Conservation (phyloP, 2,888 invertebrate species). For the Hirtodrosophila trivittata region DNA sequence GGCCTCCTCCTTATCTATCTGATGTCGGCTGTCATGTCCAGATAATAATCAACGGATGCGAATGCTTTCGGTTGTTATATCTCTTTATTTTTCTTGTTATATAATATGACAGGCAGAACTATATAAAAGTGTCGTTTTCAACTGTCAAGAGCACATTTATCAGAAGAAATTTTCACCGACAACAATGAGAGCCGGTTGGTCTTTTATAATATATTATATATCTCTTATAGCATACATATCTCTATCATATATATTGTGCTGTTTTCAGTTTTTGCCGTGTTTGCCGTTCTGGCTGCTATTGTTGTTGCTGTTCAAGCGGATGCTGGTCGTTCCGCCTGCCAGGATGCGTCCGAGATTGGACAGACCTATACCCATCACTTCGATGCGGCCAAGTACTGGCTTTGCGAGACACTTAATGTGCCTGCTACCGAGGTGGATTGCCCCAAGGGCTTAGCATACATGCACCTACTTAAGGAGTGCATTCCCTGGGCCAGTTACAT, state of each 20-base stretch:
- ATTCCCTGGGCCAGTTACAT: slow-evolving; percentile 81
- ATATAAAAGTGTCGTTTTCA: slow-evolving; percentile 41
- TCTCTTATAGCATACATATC: not conserved
- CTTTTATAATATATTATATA: not conserved
- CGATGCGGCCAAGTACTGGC: slow-evolving; percentile 82
- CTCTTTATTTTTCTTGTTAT: slow-evolving; percentile 34
- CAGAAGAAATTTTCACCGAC: slow-evolving; percentile 39
- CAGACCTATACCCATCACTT: slow-evolving; percentile 78
- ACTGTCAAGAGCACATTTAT: slow-evolving; percentile 27
- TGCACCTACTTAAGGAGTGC: slow-evolving; percentile 79
- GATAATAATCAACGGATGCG: slow-evolving; percentile 61
- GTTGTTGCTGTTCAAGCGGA: slow-evolving; percentile 49
- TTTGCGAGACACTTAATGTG: slow-evolving; percentile 66
- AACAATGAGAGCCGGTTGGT: slow-evolving; percentile 67
- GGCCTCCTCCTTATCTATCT: slow-evolving; percentile 20
- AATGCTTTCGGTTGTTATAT: slow-evolving; percentile 37
- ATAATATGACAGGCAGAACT: slow-evolving; percentile 7
- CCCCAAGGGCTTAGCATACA: slow-evolving; percentile 74
- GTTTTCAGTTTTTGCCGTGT: slow-evolving; percentile 50
- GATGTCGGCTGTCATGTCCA: slow-evolving; percentile 12
- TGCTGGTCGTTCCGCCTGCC: slow-evolving; percentile 81
- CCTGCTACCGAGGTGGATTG: slow-evolving; percentile 74
- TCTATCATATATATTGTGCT: not conserved
- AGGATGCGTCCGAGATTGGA: slow-evolving; percentile 69
- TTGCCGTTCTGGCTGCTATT: slow-evolving; percentile 53